Base-by-base conservation (phyloP, 2,113 vertebrate genomes). In the Apodemus sylvaticus region DNA sequence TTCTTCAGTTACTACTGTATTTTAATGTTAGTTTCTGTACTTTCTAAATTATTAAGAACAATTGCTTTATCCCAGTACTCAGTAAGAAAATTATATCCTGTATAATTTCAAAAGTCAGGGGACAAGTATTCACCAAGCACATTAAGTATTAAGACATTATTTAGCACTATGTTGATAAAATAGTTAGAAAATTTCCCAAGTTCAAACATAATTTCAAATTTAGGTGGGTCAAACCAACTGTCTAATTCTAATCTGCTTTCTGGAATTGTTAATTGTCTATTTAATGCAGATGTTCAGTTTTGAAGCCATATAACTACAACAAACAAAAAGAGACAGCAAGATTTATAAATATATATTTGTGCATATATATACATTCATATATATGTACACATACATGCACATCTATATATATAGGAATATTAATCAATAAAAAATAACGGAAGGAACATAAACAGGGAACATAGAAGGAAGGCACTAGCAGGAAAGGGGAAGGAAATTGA, bases 331-430 rank as follows among this genome's bases (percentile, higher is more conserved):
- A 13, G 1, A 5, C n/a, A 42, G 58, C n/a, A 10, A 83, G 14
- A n/a, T 83, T 45, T 60, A 11, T 11, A 82, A 24, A 42, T 58
- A 58, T 60, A 14, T 24, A 60, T 60, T 26, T 82, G 53, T 39
- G 24, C 36, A 6, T 62, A 31, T 1, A 42, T 9, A 58, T 62
- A 29, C 34, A 24, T 58, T n/a, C 36, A 6, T 62, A 31, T 1
- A 42, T 9, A 39, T 62, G 29, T 19, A 13, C n/a, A 53, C 0
- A 14, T 10, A 7, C 2, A 36, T 11, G 5, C 19, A n/a, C 10
- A 13, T 39, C 3, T 73, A 73, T 73, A n/a, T 13, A n/a, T 62
- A 12, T 39, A 60, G n/a, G 6, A 60, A 39, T n/a, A 58, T 22
- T 60, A 60, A 42, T 36, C 10, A 58, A 13, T 24, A 29, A 81